Conservation (phyloP, 2,113 vertebrate species). For the Prionailurus viverrinus region DNA sequence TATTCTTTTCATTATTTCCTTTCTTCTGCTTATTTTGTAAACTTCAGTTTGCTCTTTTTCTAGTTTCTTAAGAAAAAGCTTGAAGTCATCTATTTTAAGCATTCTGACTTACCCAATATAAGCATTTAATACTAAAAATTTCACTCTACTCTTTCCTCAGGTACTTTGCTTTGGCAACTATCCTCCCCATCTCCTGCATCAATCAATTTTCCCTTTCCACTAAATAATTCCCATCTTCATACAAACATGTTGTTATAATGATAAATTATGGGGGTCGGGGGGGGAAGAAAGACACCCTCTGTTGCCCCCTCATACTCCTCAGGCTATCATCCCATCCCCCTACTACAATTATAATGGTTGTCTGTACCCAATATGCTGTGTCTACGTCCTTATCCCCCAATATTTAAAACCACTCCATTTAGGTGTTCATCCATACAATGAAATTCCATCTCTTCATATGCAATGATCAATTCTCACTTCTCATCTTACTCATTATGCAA, state of each 20-base stretch:
- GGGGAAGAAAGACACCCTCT: background rate
- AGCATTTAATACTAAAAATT: background rate
- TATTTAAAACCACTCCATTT: background rate
- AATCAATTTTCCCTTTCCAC: background rate
- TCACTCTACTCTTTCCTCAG: background rate
- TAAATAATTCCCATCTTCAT: background rate
- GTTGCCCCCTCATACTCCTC: background rate
- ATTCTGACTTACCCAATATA: background rate
- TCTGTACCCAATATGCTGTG: background rate
- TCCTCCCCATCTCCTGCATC: background rate
- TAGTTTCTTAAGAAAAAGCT: background rate
- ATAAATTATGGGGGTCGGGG: fast-evolving
- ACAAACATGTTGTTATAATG: background rate
- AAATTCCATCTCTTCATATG: background rate
- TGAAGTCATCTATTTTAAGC: background rate
- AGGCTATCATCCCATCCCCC: background rate
- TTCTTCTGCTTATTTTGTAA: too few relatives aligned
- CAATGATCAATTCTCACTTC: background rate
- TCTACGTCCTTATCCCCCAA: background rate
- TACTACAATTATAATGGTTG: background rate
- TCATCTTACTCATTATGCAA: background rate
- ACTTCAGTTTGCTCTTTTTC: too few relatives aligned
- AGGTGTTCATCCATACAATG: background rate
- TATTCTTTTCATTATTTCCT: too few relatives aligned
- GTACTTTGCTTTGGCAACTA: background rate